Evolutionary conservation across 2,113 vertebrate species (phyloP).

Genomic region (Calidris pygmaea): DNA sequence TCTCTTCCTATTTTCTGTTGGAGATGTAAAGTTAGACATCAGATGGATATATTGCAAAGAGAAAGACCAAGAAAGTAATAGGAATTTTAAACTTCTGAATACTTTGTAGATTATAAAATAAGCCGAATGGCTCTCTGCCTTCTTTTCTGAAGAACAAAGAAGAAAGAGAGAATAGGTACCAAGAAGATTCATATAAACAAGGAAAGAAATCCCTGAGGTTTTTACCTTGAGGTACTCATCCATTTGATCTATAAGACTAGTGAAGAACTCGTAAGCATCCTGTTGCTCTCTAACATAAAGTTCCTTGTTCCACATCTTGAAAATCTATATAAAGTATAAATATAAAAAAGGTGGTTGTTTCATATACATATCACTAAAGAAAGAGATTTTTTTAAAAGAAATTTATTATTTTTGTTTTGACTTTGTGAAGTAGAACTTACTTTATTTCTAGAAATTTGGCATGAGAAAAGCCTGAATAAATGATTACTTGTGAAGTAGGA

Average conservation of each 20-base stretch:
- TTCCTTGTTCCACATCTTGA: slow-evolving; percentile 99
- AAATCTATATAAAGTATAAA: slow-evolving; percentile 80
- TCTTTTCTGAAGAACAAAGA: neutral
- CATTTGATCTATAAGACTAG: slow-evolving; percentile 97
- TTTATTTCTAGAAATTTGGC: neutral
- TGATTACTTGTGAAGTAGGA: neutral
- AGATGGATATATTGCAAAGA: neutral
- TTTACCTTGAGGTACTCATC: slow-evolving; percentile 97
- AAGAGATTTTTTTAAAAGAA: neutral
- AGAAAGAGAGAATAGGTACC: neutral
- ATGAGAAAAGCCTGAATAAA: neutral
- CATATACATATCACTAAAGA: slow-evolving; percentile 14
- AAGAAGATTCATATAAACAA: neutral
- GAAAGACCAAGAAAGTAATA: neutral
- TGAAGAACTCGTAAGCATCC: slow-evolving; percentile 99
- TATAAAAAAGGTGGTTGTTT: neutral
- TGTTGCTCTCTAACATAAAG: slow-evolving; percentile 96
- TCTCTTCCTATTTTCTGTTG: slow-evolving; percentile 97
- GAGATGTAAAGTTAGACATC: slow-evolving; percentile 29
- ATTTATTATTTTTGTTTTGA: neutral
- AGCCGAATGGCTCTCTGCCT: neutral
- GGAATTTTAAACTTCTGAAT: neutral
- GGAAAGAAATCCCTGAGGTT: neutral
- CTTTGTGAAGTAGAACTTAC: neutral
- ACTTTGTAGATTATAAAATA: neutral